Conservation (phyloP, 2,888 invertebrate species). For the Strigamia maritima region DNA sequence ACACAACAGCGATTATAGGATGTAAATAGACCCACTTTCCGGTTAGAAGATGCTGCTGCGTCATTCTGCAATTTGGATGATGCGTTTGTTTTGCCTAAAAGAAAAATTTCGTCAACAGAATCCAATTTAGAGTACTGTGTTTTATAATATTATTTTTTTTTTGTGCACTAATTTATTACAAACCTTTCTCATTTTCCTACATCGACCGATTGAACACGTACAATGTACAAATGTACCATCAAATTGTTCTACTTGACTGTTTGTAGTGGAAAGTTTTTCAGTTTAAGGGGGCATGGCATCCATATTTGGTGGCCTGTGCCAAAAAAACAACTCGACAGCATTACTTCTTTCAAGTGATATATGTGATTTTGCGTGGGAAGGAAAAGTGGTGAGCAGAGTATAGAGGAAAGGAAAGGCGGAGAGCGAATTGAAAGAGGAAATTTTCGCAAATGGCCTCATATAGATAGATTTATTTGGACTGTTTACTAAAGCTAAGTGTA, state of each 20-base stretch:
- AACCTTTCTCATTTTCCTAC: too few species aligned
- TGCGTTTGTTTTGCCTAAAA: too few species aligned
- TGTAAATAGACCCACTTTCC: not conserved
- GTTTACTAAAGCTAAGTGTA: not conserved
- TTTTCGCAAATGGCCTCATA: not conserved
- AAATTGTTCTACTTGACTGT: not conserved
- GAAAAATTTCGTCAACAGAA: too few species aligned
- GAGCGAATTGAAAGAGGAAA: not conserved
- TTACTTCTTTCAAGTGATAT: slow-evolving; percentile 7
- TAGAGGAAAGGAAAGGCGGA: not conserved
- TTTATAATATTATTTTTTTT: too few species aligned
- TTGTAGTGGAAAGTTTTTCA: not conserved
- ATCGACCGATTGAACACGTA: too few species aligned
- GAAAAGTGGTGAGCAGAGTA: not conserved
- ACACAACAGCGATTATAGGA: not conserved
- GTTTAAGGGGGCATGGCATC: not conserved
- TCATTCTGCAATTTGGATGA: not conserved
- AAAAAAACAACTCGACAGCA: not conserved
- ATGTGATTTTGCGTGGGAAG: not conserved
- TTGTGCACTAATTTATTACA: too few species aligned
- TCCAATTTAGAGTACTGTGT: too few species aligned
- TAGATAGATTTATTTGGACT: not conserved
- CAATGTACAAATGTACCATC: too few species aligned
- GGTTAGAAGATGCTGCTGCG: not conserved
- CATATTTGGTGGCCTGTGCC: not conserved